Evolutionary conservation across 1,140 invertebrate genomes (phyloP).

Genomic region (Zaprionus gabonicus): DNA sequence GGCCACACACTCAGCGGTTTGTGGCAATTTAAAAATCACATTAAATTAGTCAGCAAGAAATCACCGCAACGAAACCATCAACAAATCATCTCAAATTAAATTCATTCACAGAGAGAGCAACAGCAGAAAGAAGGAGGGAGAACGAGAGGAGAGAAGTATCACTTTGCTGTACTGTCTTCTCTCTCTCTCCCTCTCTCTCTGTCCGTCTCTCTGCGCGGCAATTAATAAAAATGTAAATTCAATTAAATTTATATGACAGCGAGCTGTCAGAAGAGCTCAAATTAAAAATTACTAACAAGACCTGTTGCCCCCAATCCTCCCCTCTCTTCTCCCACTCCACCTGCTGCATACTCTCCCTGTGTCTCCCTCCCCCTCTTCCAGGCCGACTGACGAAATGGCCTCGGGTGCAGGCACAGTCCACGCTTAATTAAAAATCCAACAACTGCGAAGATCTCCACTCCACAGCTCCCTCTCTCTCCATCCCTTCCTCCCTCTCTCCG

Average conservation of each 20-base stretch:
- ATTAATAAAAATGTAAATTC: slow-evolving; percentile 85
- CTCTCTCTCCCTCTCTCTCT: not conserved
- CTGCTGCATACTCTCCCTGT: not conserved
- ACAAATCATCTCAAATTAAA: slow-evolving; percentile 83
- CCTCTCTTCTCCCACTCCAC: not conserved
- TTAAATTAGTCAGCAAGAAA: slow-evolving; percentile 83
- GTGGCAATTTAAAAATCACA: slow-evolving; percentile 82
- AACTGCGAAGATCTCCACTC: slow-evolving; percentile 49
- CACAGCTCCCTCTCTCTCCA: not conserved
- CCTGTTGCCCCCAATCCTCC: slow-evolving; percentile 48
- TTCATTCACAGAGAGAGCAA: slow-evolving; percentile 66
- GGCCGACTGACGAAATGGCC: slow-evolving; percentile 62
- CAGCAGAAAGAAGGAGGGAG: not conserved
- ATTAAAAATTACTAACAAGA: slow-evolving; percentile 84
- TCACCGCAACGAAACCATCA: slow-evolving; percentile 83
- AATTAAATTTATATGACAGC: slow-evolving; percentile 85
- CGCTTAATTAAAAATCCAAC: slow-evolving; percentile 81
- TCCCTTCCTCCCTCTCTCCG: not conserved
- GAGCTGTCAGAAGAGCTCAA: slow-evolving; percentile 84
- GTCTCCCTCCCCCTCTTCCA: slow-evolving; percentile 4
- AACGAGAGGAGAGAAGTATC: slow-evolving; percentile 7
- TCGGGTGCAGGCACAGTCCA: slow-evolving; percentile 54
- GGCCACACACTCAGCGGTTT: slow-evolving; percentile 72
- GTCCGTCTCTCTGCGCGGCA: slow-evolving; percentile 34
- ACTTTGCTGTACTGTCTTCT: not conserved